These are phyloP conservation scores for Momotus momota DNA, from an alignment of 2,797 vertebrate species.

Conservation along the genomic window DNA sequence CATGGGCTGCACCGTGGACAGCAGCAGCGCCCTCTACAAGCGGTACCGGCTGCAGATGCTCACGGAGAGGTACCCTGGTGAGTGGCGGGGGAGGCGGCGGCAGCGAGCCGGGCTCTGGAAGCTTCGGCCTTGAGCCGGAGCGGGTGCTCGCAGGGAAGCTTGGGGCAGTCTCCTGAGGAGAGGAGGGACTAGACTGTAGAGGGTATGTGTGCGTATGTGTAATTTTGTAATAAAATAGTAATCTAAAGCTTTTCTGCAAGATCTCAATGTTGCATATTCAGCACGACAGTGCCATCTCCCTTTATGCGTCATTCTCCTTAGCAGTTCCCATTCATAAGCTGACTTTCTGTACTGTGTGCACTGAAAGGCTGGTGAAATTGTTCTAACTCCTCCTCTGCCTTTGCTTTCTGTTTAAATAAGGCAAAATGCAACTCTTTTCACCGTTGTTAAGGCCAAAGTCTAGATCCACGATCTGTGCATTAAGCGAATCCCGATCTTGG, in stretches of 20 bases:
- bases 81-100: neutral
- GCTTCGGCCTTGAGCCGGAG: neutral
- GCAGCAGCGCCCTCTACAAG: slow-evolving; percentile 85
- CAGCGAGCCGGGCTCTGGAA: neutral
- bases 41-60: slow-evolving; percentile 89
- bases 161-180: rapidly evolving
- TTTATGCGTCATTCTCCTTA: neutral
- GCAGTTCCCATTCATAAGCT: neutral
- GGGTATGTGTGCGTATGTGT: rapidly evolving
- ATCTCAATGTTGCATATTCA: neutral
- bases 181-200: neutral
- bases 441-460: neutral
- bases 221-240: neutral
- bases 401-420: neutral
- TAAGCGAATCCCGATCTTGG: neutral
- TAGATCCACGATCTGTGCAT: neutral
- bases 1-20: slow-evolving; percentile 87
- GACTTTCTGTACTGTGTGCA: neutral
- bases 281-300: rapidly evolving
- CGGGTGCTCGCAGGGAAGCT: neutral
- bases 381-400: neutral
- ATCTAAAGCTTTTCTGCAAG: neutral
- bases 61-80: slow-evolving; percentile 87
- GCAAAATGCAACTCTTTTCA: neutral
- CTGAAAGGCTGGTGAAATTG: neutral